phyloP scores from a whole-genome alignment of 1,140 invertebrate species.

The Idris sp. region DNA sequence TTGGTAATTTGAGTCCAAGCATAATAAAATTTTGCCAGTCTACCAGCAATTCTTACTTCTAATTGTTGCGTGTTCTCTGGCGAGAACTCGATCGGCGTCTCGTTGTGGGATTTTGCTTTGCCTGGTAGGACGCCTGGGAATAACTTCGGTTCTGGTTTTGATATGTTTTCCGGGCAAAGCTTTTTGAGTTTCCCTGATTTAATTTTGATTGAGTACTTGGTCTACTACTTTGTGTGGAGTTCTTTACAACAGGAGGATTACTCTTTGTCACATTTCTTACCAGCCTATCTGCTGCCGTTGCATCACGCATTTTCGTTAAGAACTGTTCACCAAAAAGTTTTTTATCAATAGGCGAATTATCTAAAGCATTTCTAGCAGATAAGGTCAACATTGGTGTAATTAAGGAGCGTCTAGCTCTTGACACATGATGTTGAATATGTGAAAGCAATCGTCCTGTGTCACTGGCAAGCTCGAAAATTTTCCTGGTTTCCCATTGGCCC shows the following conservation, averaged over 20 bases:
- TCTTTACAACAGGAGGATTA: neutral
- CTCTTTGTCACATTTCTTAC: conserved; percentile 5
- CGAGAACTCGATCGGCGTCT: conserved; percentile 10
- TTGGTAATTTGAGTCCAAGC: neutral
- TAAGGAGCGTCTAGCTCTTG: conserved; percentile 7
- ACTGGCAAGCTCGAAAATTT: conserved; percentile 22
- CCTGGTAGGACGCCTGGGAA: conserved; percentile 4
- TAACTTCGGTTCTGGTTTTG: too few relatives aligned
- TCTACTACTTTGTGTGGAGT: too few relatives aligned
- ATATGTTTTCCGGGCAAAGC: conserved; percentile 9
- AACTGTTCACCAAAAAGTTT: conserved; percentile 32
- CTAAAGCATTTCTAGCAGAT: conserved; percentile 12
- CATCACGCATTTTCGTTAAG: conserved; percentile 16
- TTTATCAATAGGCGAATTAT: conserved; percentile 14
- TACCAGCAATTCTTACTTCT: conserved; percentile 4
- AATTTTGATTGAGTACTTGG: conserved; percentile 1
- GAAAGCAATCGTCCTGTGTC: conserved; percentile 6
- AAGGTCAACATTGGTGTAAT: conserved; percentile 22
- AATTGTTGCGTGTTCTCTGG: neutral
- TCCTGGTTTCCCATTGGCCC: conserved; percentile 25
- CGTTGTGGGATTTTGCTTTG: neutral
- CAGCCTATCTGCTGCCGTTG: conserved; percentile 12
- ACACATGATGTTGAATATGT: conserved; percentile 25
- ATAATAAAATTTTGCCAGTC: neutral
- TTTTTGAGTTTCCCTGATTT: conserved; percentile 10